Base-by-base conservation (phyloP, 2,888 invertebrate genomes). In the Helleia helle region DNA sequence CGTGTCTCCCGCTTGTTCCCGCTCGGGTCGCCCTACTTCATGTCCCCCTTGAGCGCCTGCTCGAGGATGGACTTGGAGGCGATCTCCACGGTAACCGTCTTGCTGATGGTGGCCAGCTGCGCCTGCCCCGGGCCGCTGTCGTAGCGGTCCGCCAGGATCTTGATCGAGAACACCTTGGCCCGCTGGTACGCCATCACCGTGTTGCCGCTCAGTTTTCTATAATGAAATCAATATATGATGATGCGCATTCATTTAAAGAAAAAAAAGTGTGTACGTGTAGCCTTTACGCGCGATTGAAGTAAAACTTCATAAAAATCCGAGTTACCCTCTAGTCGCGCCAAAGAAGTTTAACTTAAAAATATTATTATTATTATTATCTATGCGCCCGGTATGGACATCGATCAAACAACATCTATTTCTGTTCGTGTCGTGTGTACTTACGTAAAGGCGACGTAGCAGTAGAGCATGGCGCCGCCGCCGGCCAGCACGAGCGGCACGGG, bases 131-230 rank as follows among this genome's bases (percentile, higher is more conserved):
- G 67, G 3, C 48, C 43, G 1, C 50, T 44, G 3, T 55, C 46
- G 0, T 52, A 27, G 0, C 69, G 65, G 36, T 72, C 80, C 8
- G 76, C 71, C 12, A 75, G 58, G 56, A 96, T 96, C 61, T 91
- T 92, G 37, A 96, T 87, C 1, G 94, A 93, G 25, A 94, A 94
- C 7, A 95, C 93, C 79, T 93, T 94, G 55, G 96, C 95, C 46
- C 94, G 89, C 60, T 95, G 94, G 83, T 95, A 95, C n/a, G 95
- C 95, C 41, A 92, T 91, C 37, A 94, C 91, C 1, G 95, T 94
- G 62, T 94, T 95, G 68, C 93, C 90, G 47, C 95, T 93, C 50
- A 96, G 86, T 69, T 93, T 93, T 71, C 96, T 95, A 74, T 8
- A 28, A 36, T 0, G n/a, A n/a, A n/a, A n/a, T n/a, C n/a, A n/a